Evolutionary conservation across 2,888 invertebrate genomes (phyloP), one percentile per base, ranked within the genome.

Genomic region (Scaeva pyrastri): DNA sequence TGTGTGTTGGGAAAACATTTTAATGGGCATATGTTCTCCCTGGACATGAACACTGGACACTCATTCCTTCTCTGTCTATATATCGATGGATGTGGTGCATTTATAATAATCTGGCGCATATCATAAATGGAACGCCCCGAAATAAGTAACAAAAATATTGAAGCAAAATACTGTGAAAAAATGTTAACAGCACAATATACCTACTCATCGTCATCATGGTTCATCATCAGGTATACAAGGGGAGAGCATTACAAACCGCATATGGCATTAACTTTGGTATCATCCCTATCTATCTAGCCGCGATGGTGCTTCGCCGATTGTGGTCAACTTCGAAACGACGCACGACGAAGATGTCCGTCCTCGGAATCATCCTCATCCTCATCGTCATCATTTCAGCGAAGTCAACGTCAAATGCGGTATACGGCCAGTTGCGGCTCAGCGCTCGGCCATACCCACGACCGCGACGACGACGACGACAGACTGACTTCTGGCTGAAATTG

Each of bases 41-140:
- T 36, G 55, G 64, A 68, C 73, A 70, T 79, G 31, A n/a, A n/a
- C n/a, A 31, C 31, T 31, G 31, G 5, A 31, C 31, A 31, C 31
- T 7, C 2, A 31, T 31, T 71, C 79, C 36, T 68, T 73, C 45
- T 79, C 8, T 77, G 60, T 79, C 73, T 58, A 56, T 73, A 21
- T 23, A 21, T 26, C 52, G 70, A 68, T 56, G 70, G 62, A 70
- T 68, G 79, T 66, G 66, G 19, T 85, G 81, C 89, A 89, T 89
- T 89, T 88, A 88, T 89, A 89, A 88, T 88, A 89, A 89, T 89
- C 90, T 89, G 89, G 89, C 89, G 89, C 89, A 89, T 89, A 89
- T 89, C 89, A 89, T 87, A 89, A 88, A 80, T 88, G 89, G 83
- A 88, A 89, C 89, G 89, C 89, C 89, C 88, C 48, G 48, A 88